These are phyloP conservation scores for Lasiommata megera DNA, from an alignment of 2,888 invertebrate species.

Conservation along the genomic window DNA sequence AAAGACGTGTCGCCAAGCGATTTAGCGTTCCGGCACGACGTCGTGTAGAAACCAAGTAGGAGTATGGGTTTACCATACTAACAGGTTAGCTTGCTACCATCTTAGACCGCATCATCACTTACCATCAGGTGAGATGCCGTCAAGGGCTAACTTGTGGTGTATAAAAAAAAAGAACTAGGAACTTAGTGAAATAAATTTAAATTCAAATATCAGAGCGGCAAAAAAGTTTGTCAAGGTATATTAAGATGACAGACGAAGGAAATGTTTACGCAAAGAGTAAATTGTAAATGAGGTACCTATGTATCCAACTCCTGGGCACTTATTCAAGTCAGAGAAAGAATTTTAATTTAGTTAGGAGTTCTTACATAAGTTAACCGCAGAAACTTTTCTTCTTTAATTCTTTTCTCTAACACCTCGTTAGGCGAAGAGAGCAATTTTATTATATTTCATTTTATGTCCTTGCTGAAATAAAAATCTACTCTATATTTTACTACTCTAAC, in stretches of 20 bases:
- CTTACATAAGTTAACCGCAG: slow-evolving; percentile 4
- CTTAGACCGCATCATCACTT: no score
- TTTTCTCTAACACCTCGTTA: slow-evolving; percentile 10
- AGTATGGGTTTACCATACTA: no score
- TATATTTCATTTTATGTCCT: background rate
- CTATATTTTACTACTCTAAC: background rate
- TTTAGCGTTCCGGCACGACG: no score
- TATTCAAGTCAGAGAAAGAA: slow-evolving; percentile 3
- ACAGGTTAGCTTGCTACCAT: no score
- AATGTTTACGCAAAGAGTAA: background rate
- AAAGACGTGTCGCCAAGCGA: no score
- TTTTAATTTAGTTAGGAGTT: slow-evolving; percentile 10
- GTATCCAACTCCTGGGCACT: slow-evolving; percentile 3
- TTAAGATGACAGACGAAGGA: background rate
- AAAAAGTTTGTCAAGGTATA: background rate
- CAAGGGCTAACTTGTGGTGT: no score
- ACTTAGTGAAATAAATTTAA: background rate
- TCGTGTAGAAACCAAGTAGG: no score
- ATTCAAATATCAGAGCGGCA: background rate
- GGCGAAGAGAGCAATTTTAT: background rate
- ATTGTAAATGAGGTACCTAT: slow-evolving; percentile 6
- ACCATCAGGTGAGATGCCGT: no score
- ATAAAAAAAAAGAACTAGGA: background rate
- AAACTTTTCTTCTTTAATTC: slow-evolving; percentile 13
- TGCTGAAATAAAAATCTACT: background rate